Evolutionary conservation across 2,113 vertebrate genomes (phyloP).

Genomic region (Lampris incognitus): DNA sequence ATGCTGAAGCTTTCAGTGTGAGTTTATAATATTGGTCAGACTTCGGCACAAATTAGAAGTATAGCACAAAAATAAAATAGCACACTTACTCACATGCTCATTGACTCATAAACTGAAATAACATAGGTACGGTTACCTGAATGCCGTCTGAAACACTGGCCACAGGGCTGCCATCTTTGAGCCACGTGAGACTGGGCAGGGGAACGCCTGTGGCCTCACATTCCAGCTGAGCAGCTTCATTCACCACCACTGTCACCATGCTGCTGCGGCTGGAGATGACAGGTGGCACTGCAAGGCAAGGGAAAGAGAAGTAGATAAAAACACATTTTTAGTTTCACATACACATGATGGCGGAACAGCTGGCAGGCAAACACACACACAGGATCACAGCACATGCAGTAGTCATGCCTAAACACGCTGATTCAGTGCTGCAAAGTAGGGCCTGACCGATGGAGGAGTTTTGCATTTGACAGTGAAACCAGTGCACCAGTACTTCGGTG

Average conservation of each 20-base stretch:
- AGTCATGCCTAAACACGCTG: too few relatives aligned
- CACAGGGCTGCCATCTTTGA: constrained; percentile 96
- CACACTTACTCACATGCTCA: neutral
- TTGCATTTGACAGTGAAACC: too few relatives aligned
- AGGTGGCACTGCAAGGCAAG: constrained; percentile 84
- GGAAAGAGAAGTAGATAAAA: neutral
- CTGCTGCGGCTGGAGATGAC: constrained; percentile 88
- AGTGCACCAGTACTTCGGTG: too few relatives aligned
- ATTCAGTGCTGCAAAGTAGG: too few relatives aligned
- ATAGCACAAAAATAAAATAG: neutral
- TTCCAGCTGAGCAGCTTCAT: constrained; percentile 87
- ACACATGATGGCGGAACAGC: neutral
- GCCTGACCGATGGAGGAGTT: too few relatives aligned
- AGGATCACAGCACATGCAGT: neutral
- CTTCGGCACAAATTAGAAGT: too few relatives aligned
- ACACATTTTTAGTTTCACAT: neutral
- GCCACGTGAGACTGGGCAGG: constrained; percentile 91
- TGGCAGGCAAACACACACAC: constrained; percentile 5
- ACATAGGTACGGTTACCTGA: constrained; percentile 81
- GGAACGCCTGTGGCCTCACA: constrained; percentile 95
- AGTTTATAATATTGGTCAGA: too few relatives aligned
- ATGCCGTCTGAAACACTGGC: constrained; percentile 88
- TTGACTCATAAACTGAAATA: neutral
- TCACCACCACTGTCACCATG: constrained; percentile 88
- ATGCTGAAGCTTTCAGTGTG: too few relatives aligned